These are phyloP conservation scores for Electrophaes corylata DNA, from an alignment of 2,888 invertebrate genomes.

Conservation along the genomic window DNA sequence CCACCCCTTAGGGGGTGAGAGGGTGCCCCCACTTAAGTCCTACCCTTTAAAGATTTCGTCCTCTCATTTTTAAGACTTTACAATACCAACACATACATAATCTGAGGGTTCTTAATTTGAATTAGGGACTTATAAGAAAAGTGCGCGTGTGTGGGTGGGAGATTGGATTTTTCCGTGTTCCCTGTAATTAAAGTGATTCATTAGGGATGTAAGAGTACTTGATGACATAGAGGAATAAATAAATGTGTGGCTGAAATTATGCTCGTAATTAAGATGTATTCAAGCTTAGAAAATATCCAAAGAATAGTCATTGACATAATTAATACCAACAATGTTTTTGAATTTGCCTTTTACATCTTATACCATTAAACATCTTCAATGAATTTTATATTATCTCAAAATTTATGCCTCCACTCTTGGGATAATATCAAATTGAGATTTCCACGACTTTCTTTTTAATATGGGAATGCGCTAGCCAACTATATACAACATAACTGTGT, in stretches of 20 bases:
- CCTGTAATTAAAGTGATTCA: conserved; percentile 73
- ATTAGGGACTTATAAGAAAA: conserved; percentile 46
- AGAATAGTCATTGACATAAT: not conserved
- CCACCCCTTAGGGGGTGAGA: conserved; percentile 57
- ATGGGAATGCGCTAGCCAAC: too few relatives aligned
- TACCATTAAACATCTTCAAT: too few relatives aligned
- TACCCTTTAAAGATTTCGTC: conserved; percentile 84
- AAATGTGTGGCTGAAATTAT: conserved; percentile 17
- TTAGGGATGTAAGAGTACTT: conserved; percentile 55
- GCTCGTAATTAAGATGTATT: conserved; percentile 13
- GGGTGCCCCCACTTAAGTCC: conserved; percentile 76
- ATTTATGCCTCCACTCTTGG: too few relatives aligned
- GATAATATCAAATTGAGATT: too few relatives aligned
- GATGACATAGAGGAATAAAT: conserved; percentile 28
- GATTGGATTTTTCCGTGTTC: conserved; percentile 82
- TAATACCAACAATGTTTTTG: not conserved
- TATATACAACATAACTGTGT: too few relatives aligned
- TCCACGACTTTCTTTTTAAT: too few relatives aligned
- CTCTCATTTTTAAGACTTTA: conserved; percentile 84
- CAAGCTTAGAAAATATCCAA: not conserved
- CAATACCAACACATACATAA: conserved; percentile 78
- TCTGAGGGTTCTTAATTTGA: conserved; percentile 72
- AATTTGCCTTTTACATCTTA: too few relatives aligned
- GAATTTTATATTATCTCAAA: too few relatives aligned
- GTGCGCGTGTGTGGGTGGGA: conserved; percentile 53